Conservation (phyloP, 2,888 invertebrate species). For the Cylloceria caligata region DNA sequence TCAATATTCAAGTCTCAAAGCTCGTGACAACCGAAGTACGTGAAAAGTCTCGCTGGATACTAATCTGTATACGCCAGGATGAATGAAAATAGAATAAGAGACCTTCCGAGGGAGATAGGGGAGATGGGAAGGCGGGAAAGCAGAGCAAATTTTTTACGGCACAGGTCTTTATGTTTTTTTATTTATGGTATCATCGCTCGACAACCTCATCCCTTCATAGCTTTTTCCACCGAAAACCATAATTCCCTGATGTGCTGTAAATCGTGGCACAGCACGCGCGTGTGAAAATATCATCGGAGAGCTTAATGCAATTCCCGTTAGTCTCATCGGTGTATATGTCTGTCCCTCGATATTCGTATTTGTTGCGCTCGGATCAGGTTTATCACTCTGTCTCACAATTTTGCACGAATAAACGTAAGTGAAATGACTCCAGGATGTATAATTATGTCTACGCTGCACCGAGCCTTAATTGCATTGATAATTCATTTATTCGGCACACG, state of each 20-base stretch:
- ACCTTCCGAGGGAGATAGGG: slow-evolving; percentile 22
- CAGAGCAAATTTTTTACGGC: slow-evolving; percentile 59
- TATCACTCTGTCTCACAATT: slow-evolving; percentile 1
- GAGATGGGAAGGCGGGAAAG: slow-evolving; percentile 31
- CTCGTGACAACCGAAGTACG: no score
- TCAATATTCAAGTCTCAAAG: no score
- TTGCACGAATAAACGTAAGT: slow-evolving; percentile 15
- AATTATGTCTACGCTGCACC: slow-evolving; percentile 13
- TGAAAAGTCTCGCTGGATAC: slow-evolving; percentile 69
- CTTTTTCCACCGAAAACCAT: slow-evolving; percentile 57
- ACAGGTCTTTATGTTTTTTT: slow-evolving; percentile 65
- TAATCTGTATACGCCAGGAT: slow-evolving; percentile 69
- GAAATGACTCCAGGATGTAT: slow-evolving; percentile 24
- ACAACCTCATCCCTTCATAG: slow-evolving; percentile 62
- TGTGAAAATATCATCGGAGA: slow-evolving; percentile 64
- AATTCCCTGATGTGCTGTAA: slow-evolving; percentile 68
- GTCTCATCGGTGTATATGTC: slow-evolving; percentile 22
- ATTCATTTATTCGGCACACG: slow-evolving; percentile 47
- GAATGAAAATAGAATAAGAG: slow-evolving; percentile 55
- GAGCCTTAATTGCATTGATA: slow-evolving; percentile 49
- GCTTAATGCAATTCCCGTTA: slow-evolving; percentile 52
- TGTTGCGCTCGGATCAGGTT: slow-evolving; percentile 12
- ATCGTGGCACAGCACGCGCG: slow-evolving; percentile 53
- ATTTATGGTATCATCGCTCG: slow-evolving; percentile 75
- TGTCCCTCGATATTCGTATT: slow-evolving; percentile 24